A percentile compares a stretch with the other conserved stretches of the same genome.
Evolutionary conservation across 2,888 invertebrate species (phyloP).

Genomic region (Anthrax anthrax): DNA sequence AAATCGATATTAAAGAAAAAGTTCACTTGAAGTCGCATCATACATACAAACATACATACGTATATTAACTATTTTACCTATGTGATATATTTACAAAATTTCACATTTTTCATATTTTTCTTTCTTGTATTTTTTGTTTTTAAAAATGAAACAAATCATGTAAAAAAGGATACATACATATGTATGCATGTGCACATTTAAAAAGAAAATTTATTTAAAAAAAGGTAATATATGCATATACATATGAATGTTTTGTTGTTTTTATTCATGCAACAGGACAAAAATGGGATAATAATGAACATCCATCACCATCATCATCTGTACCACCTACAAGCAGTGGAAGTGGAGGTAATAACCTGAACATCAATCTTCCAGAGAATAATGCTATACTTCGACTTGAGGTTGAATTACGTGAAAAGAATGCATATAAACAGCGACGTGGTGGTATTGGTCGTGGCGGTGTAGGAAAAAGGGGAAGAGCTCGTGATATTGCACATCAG

Average conservation of each 20-base stretch:
- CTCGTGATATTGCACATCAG: conserved; percentile 20
- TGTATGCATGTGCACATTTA: too few relatives aligned
- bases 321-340: neutral
- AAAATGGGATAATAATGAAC: conserved; percentile 10
- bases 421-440: conserved; percentile 32
- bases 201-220: neutral
- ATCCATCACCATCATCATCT: conserved; percentile 1
- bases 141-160: too few relatives aligned
- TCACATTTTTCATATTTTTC: too few relatives aligned
- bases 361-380: conserved; percentile 35
- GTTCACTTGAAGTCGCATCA: too few relatives aligned
- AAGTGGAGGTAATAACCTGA: conserved; percentile 26
- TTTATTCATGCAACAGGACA: neutral
- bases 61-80: too few relatives aligned
- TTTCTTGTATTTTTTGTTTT: too few relatives aligned
- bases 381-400: conserved; percentile 34
- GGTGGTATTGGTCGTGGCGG: conserved; percentile 31
- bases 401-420: conserved; percentile 36
- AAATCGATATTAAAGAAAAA: too few relatives aligned
- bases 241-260: neutral
- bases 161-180: too few relatives aligned
- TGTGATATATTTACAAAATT: too few relatives aligned
- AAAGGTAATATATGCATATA: neutral
- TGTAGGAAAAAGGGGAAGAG: conserved; percentile 13
- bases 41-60: too few relatives aligned